These are phyloP conservation scores for Drosophila dunni DNA, from an alignment of 1,140 invertebrate genomes.

Conservation along the genomic window DNA sequence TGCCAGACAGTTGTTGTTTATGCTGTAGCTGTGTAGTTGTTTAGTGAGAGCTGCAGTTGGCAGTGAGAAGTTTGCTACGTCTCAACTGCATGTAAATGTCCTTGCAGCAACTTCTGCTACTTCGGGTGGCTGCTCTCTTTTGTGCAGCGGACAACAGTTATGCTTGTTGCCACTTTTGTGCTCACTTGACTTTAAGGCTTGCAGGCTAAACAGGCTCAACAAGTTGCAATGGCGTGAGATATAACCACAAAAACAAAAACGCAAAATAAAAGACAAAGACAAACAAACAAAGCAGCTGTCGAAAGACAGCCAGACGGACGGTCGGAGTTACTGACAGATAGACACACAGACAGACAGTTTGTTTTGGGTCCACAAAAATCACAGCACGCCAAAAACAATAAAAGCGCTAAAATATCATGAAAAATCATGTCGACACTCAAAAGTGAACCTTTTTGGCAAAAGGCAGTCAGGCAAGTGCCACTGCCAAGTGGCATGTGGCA, in stretches of 20 bases:
- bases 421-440: conserved; percentile 76
- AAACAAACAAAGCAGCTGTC: conserved; percentile 21
- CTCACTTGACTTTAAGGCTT: conserved; percentile 73
- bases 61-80: conserved; percentile 23
- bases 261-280: conserved; percentile 4
- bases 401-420: conserved; percentile 76
- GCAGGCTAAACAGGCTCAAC: conserved; percentile 50
- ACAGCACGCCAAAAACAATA: conserved; percentile 65
- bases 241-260: conserved; percentile 19
- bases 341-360: conserved; percentile 28
- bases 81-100: conserved; percentile 48
- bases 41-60: conserved; percentile 9
- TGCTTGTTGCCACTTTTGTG: conserved; percentile 56
- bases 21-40: conserved; percentile 13
- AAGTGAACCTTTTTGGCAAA: conserved; percentile 67
- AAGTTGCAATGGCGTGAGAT: conserved; percentile 51
- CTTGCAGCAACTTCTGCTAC: conserved; percentile 30
- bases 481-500: conserved; percentile 35
- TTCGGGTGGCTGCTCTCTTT: conserved; percentile 23
- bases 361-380: conserved; percentile 39
- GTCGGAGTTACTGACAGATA: neutral
- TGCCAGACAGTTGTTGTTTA: conserved; percentile 30
- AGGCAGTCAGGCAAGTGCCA: conserved; percentile 33
- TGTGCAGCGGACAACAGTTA: conserved; percentile 43
- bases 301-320: conserved; percentile 13